Evolutionary conservation across 2,113 vertebrate species (phyloP), one percentile per base, ranked within the genome.

Genomic region (Thamnophis sirtalis): DNA sequence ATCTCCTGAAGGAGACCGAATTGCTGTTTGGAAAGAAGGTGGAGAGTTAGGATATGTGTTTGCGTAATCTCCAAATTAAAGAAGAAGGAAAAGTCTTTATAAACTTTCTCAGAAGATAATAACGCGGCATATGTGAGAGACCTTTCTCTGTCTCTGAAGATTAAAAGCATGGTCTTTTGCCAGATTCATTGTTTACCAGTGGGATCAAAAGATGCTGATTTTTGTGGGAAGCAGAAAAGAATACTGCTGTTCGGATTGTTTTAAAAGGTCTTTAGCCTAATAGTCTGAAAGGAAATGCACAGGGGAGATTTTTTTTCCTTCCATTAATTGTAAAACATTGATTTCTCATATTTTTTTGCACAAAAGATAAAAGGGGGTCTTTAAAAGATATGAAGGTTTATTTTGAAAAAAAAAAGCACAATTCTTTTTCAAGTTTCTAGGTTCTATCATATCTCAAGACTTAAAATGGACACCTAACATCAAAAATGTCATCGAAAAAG

Each of bases 21-120:
- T 4, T 84, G 90, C 1, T 0, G 92, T 96, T 96, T 96, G 92
- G 94, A 93, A 48, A 93, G 89, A 15, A 90, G 95, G 89, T 7
- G 49, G n/a, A 49, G 48, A 28, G 15, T 21, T 88, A 21, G 33
- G 49, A 28, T 22, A 21, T 13, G 7, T 43, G 38, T 38, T 28
- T 88, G n/a, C 0, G n/a, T 56, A 56, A 56, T 43, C 73, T 80
- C 73, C 73, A 80, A 43, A 80, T 80, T 43, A 80, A 93, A 53
- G 89, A 73, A 33, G 96, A 92, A 93, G 63, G 92, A 92, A 49
- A 87, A 54, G 2, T 13, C 28, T 91, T 89, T 87, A 88, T 87
- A 94, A 93, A 94, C 58, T 95, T 96, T 93, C 85, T 93, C 87
- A 94, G 89, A 95, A 88, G 49, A 93, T 92, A 95, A 95, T 63